A percentile compares a stretch with the other conserved stretches of the same genome.
Evolutionary conservation across 2,797 vertebrate species (phyloP).

Genomic region (Vultur gryphus): DNA sequence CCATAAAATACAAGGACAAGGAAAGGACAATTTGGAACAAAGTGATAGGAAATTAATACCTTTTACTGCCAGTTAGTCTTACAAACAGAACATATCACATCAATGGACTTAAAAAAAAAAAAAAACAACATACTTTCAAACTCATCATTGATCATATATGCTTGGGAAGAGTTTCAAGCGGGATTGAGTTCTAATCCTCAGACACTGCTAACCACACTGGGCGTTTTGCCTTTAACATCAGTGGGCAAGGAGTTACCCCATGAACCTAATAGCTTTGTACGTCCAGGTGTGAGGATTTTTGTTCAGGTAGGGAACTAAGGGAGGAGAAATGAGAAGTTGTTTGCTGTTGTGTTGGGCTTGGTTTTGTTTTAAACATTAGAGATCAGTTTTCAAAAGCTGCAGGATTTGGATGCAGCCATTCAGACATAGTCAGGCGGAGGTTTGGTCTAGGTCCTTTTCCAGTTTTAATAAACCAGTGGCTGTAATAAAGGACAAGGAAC

Average conservation of each 20-base stretch:
- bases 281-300: neutral
- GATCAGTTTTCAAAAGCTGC: neutral
- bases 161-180: neutral
- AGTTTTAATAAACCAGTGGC: slow-evolving; percentile 20
- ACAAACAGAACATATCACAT: neutral
- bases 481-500: neutral
- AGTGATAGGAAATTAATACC: neutral
- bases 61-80: neutral
- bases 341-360: neutral
- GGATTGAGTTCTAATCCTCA: neutral
- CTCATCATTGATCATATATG: neutral
- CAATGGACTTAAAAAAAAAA: neutral
- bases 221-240: neutral
- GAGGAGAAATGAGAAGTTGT: neutral
- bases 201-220: neutral
- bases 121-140: neutral
- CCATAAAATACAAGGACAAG: slow-evolving; percentile 8
- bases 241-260: neutral
- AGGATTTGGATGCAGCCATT: neutral
- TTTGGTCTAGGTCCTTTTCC: neutral
- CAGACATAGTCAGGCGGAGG: neutral
- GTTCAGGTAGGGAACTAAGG: neutral
- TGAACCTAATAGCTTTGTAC: neutral
- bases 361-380: neutral
- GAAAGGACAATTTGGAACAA: neutral